Percentiles rank a stretch among this genome's conserved stretches.
Conservation (phyloP, 2,888 invertebrate species). For the Ceriagrion tenellum region DNA sequence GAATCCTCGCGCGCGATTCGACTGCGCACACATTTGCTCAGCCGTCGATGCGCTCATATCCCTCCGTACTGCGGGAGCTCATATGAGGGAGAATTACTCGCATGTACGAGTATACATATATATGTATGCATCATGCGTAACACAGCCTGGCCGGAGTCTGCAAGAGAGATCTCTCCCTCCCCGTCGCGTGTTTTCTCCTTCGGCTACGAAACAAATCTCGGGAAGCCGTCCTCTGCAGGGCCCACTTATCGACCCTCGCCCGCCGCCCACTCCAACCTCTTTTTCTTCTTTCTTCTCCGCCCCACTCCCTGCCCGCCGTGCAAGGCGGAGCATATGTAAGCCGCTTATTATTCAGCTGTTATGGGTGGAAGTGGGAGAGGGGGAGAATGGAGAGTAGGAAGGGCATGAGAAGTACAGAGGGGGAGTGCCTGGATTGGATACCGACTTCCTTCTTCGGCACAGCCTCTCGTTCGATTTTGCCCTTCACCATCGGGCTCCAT, state of each 20-base stretch:
- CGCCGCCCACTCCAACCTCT: neutral
- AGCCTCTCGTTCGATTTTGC: neutral
- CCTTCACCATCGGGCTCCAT: neutral
- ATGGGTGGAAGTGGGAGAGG: neutral
- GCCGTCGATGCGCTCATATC: neutral
- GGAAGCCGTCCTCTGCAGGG: neutral
- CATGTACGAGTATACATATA: neutral
- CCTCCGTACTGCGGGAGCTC: neutral
- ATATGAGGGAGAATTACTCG: neutral
- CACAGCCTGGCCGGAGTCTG: neutral
- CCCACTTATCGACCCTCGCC: slow-evolving; percentile 12
- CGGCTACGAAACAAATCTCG: slow-evolving; percentile 25
- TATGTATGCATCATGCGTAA: neutral
- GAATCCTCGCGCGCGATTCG: neutral
- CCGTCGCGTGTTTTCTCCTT: neutral
- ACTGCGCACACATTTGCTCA: neutral
- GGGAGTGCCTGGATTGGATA: neutral
- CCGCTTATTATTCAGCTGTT: slow-evolving; percentile 11
- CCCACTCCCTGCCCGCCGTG: neutral
- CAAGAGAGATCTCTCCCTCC: neutral
- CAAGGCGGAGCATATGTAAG: slow-evolving; percentile 31
- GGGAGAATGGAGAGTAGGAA: neutral
- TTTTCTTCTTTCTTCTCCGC: neutral
- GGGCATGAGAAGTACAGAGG: neutral
- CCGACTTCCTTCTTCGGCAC: neutral